Base-by-base conservation (phyloP, 2,113 vertebrate species). In the Coturnix japonica region DNA sequence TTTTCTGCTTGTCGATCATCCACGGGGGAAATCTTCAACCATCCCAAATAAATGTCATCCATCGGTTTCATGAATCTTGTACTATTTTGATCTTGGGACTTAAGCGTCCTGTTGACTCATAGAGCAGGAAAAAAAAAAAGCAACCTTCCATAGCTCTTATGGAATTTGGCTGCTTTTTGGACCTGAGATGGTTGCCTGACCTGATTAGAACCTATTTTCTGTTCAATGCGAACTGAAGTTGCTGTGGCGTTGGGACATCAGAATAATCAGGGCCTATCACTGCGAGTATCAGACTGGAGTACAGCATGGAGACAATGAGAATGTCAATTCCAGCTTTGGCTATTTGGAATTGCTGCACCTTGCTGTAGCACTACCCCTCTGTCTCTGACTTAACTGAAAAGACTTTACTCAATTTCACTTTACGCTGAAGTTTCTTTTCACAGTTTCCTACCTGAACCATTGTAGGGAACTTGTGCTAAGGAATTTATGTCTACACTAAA, bases 381-480 rank as follows among this genome's bases (percentile, higher is more conserved):
- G 20, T 43, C 39, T 65, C 41, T 65, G 20, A 15, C n/a, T 13
- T 26, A 30, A 6, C 17, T 74, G 23, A 41, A 33, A 43, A 56
- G 35, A 21, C 11, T 25, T 37, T 28, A 35, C 25, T 63, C 22
- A 63, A 28, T 63, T 63, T 63, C 23, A 18, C 60, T 61, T 61
- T 31, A 23, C 2, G 4, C 51, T 31, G 9, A 30, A 18, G 28
- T 53, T 73, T 41, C 10, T 53, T 73, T 21, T 31, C 63, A 30
- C 20, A 19, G 46, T 69, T 69, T 49, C n/a, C 23, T 35, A 49
- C 23, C 11, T 1, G 0, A 23, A 9, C 13, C 0, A 0, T 9
- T 56, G 30, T 47, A 51, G 60, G 33, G 20, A 8, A 43, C 14
- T 83, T 69, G 43, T 44, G 54, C 49, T 74, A 39, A 7, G 46